Evolutionary conservation across 2,888 invertebrate genomes (phyloP).

Genomic region (Stratiomys singularior): DNA sequence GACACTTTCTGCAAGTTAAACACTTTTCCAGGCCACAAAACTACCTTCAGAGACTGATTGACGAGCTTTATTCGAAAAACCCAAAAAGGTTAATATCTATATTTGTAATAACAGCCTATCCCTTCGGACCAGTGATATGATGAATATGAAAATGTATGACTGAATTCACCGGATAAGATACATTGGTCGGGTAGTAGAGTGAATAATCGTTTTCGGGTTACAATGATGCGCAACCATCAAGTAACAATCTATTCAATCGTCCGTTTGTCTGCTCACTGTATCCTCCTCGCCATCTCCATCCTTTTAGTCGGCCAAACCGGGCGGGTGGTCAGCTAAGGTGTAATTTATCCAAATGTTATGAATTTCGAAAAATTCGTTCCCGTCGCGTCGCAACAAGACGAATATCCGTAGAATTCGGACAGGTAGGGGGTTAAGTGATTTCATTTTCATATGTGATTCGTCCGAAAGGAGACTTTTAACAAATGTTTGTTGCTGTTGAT

Average conservation of each 20-base stretch:
- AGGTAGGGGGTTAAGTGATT: conserved; percentile 46
- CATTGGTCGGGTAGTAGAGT: not conserved
- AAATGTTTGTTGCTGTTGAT: conserved; percentile 42
- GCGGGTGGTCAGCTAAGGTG: conserved; percentile 27
- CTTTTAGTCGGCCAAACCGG: not conserved
- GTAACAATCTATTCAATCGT: not conserved
- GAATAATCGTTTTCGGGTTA: not conserved
- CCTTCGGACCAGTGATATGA: too few species aligned
- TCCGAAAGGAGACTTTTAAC: conserved; percentile 25
- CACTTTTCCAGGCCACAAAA: too few species aligned
- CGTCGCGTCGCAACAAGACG: conserved; percentile 20
- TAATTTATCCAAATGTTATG: conserved; percentile 46
- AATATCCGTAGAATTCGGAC: conserved; percentile 38
- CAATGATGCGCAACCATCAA: not conserved
- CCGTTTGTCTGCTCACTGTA: not conserved
- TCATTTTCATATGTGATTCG: conserved; percentile 37
- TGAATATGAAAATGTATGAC: not conserved
- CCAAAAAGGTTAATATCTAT: too few species aligned
- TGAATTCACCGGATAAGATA: not conserved
- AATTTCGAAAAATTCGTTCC: conserved; percentile 27
- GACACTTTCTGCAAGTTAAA: too few species aligned
- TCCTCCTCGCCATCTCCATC: not conserved
- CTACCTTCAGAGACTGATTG: too few species aligned
- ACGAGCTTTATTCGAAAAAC: too few species aligned
- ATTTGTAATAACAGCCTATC: too few species aligned